A percentile compares a stretch with the other conserved stretches of the same genome.
Conservation (phyloP, 2,888 invertebrate species). For the Steromphala cineraria region DNA sequence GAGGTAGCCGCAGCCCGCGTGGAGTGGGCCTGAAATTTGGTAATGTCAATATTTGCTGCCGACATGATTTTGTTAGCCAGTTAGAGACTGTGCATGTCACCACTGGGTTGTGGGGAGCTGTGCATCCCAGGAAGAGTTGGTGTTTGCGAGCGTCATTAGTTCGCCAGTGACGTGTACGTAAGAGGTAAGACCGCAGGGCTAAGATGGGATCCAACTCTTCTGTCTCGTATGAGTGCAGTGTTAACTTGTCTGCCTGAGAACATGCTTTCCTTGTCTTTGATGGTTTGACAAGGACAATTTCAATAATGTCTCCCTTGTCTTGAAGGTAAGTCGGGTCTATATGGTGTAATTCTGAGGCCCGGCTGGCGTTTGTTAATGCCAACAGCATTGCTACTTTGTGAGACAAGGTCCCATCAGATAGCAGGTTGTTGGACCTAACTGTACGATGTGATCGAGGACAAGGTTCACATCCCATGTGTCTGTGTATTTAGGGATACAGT, state of each 20-base stretch:
- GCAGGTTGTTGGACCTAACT: too few relatives aligned
- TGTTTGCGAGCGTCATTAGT: too few relatives aligned
- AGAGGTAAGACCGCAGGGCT: neutral
- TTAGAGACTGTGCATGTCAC: too few relatives aligned
- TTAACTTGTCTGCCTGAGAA: neutral
- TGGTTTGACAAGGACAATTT: neutral
- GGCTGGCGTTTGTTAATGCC: too few relatives aligned
- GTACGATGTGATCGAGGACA: too few relatives aligned
- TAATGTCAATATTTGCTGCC: neutral
- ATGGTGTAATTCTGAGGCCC: conserved; percentile 24
- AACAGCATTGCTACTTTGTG: too few relatives aligned
- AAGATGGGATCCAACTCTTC: neutral
- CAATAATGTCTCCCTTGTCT: neutral
- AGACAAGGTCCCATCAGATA: neutral
- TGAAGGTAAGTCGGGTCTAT: neutral
- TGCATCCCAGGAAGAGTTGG: too few relatives aligned
- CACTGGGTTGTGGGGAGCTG: too few relatives aligned
- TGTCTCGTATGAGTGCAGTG: neutral
- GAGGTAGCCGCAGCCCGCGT: conserved; percentile 21
- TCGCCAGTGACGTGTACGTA: too few relatives aligned
- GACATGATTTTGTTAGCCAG: too few relatives aligned
- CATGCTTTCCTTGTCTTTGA: conserved; percentile 21
- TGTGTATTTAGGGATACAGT: too few relatives aligned
- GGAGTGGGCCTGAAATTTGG: conserved; percentile 24
- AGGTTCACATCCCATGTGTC: too few relatives aligned